Base-by-base conservation (phyloP, 1,140 invertebrate genomes). In the Globodera rostochiensis region DNA sequence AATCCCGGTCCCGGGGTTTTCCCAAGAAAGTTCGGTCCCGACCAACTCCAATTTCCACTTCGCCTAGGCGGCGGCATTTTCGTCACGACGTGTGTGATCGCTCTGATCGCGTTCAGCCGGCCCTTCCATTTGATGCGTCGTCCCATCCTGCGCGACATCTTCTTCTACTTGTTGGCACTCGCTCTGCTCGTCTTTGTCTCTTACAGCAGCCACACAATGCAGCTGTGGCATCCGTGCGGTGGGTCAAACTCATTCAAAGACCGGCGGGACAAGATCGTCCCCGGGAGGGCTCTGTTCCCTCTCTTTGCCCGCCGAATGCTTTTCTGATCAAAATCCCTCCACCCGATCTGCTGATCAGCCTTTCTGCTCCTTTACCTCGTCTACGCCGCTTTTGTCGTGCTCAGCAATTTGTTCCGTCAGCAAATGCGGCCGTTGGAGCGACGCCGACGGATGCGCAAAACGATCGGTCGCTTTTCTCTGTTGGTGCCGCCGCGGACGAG, bases 1-100 rank as follows among this genome's bases (percentile, higher is more conserved):
- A 5, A 36, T 36, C 36, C 36, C 36, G 2, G 2, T 36, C 36
- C 36, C 36, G 6, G 49, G 6, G 25, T 50, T 50, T 50, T 50
- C 49, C 49, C 70, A 91, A 25, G n/a, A 25, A 25, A 25, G 0
- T 1, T 1, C 25, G 36, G 36, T 36, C 36, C 94, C 73, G 91
- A 91, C 74, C 89, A 91, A 67, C 87, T 90, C 70, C 36, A 75
- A 92, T 53, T 85, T 93, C 71, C 92, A 19, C 90, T 93, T 80
- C 92, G 93, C 67, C 92, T 91, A 91, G 93, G 93, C 69, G 93
- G 93, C 57, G 93, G 93, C 77, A 91, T 93, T 73, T 94, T 94
- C 90, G 93, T 94, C 6, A 93, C 93, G 8, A 91, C 92, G 1
- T 90, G 94, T 5, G 93, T 94, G 25, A 92, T 92, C 7, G 93